A percentile compares a stretch with the other conserved stretches of the same genome.
Evolutionary conservation across 2,113 vertebrate species (phyloP).

Genomic region (Passerina amoena): DNA sequence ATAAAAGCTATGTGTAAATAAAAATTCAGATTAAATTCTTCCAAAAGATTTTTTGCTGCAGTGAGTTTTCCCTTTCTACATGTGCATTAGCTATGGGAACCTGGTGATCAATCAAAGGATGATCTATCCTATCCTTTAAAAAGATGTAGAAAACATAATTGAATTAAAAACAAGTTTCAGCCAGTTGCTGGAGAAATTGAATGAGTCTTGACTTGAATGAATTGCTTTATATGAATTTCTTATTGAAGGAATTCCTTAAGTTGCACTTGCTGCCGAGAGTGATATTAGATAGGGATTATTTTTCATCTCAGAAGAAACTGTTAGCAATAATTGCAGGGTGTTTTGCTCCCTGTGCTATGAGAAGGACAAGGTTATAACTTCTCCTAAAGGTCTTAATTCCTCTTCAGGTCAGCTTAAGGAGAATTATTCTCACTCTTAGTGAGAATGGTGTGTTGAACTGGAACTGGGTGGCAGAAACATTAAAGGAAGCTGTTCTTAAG

Average conservation of each 20-base stretch:
- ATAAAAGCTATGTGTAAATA: background rate
- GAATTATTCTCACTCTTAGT: background rate
- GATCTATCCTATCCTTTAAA: background rate
- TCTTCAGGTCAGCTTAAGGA: background rate
- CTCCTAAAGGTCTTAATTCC: background rate
- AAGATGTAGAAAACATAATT: background rate
- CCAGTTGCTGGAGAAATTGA: background rate
- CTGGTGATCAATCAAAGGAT: background rate
- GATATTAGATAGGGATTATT: background rate
- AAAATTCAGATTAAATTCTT: background rate
- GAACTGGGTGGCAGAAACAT: background rate
- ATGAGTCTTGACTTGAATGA: background rate
- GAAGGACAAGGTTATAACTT: background rate
- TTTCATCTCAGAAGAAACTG: background rate
- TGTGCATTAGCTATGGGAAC: background rate
- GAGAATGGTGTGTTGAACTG: background rate
- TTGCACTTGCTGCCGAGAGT: background rate
- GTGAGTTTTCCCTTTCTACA: background rate
- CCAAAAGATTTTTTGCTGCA: background rate
- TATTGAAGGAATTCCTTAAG: background rate
- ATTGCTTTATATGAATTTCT: background rate
- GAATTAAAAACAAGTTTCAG: conserved; percentile 9
- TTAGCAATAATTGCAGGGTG: background rate
- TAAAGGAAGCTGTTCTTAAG: background rate
- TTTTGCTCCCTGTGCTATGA: background rate